These are phyloP conservation scores for Tinamus guttatus DNA, from an alignment of 2,113 vertebrate species.

Conservation along the genomic window DNA sequence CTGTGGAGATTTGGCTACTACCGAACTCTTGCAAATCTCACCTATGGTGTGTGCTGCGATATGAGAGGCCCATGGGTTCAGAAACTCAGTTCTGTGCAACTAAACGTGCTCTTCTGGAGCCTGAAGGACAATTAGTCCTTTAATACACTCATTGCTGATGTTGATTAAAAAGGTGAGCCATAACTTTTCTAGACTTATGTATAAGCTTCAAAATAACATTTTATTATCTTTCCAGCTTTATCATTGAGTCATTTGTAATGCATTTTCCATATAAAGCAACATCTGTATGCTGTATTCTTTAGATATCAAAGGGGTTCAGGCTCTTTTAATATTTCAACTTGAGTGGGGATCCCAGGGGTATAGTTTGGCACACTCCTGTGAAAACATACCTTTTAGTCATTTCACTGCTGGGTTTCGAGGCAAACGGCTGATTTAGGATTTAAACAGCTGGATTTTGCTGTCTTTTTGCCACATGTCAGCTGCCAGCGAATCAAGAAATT, in stretches of 20 bases:
- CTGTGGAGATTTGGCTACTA: not conserved
- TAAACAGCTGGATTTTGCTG: conserved; percentile 40
- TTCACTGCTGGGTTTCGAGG: conserved; percentile 12
- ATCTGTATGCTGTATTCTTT: conserved; percentile 5
- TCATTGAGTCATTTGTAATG: not conserved
- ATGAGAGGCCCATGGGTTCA: not conserved
- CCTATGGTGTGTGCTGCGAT: rapidly evolving
- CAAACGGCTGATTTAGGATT: not conserved
- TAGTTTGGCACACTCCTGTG: conserved; percentile 26
- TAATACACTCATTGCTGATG: not conserved
- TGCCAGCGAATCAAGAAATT: conserved; percentile 11
- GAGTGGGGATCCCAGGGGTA: not conserved
- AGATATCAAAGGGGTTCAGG: not conserved
- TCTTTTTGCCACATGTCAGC: conserved; percentile 10
- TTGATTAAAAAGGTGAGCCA: not conserved
- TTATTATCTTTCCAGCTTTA: not conserved
- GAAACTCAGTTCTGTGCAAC: not conserved
- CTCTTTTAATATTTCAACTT: not conserved
- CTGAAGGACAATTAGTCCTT: not conserved
- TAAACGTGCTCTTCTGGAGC: not conserved
- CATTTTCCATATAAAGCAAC: conserved; percentile 1
- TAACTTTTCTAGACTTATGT: not conserved
- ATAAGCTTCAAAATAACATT: not conserved
- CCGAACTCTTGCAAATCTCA: not conserved
- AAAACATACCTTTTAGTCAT: conserved; percentile 20